A percentile compares a stretch with the other conserved stretches of the same genome.
Evolutionary conservation across 2,797 vertebrate genomes (phyloP).

Genomic region (Falco peregrinus): DNA sequence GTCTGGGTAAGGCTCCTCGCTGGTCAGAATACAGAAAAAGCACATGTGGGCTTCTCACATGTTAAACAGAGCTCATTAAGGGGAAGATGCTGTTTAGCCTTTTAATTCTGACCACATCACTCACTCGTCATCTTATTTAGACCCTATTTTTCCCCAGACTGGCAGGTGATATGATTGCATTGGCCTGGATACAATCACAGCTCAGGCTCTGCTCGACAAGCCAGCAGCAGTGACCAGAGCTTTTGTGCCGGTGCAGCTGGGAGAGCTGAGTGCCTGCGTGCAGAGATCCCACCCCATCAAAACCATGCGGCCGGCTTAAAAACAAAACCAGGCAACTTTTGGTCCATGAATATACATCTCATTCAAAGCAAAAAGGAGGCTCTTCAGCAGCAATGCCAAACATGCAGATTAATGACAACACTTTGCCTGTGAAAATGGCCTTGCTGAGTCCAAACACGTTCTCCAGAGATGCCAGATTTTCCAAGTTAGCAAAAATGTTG

Average conservation of each 20-base stretch:
- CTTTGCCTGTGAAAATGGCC: conserved; percentile 28
- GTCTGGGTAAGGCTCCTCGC: conserved; percentile 14
- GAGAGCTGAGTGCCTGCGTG: background rate
- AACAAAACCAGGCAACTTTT: conserved; percentile 39
- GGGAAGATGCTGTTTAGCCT: conserved; percentile 30
- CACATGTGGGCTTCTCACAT: conserved; percentile 27
- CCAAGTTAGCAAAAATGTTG: conserved; percentile 55
- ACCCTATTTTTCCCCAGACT: conserved; percentile 8
- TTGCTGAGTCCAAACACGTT: conserved; percentile 53
- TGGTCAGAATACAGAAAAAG: conserved; percentile 64
- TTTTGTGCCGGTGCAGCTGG: conserved; percentile 46
- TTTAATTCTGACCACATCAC: conserved; percentile 46
- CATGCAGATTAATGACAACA: conserved; percentile 23
- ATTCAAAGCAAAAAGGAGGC: conserved; percentile 5
- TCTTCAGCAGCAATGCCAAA: conserved; percentile 50
- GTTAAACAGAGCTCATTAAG: conserved; percentile 42
- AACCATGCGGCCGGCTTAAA: background rate
- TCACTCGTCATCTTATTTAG: conserved; percentile 29
- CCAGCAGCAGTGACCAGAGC: conserved; percentile 33
- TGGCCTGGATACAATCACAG: conserved; percentile 9
- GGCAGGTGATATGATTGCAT: conserved; percentile 47
- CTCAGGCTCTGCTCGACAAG: background rate
- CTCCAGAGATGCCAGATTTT: conserved; percentile 36
- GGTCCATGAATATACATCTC: conserved; percentile 30
- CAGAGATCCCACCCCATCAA: background rate